phyloP scores from a whole-genome alignment of 2,888 invertebrate genomes.

The Carterocephalus palaemon region DNA sequence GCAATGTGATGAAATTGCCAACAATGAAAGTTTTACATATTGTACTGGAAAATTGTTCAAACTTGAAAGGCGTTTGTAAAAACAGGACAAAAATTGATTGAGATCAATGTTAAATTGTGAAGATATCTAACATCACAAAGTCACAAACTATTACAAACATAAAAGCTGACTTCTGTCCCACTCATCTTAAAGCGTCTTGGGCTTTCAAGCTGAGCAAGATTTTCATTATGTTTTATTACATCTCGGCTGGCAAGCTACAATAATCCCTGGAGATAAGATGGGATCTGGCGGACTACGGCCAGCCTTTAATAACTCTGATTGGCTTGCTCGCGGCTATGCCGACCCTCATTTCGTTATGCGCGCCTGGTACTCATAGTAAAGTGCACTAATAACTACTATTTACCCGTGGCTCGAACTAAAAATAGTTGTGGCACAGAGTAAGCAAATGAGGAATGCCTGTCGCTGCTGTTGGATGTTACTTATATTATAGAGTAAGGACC shows the following conservation, averaged over 20 bases:
- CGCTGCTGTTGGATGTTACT: no score
- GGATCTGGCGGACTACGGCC: slow-evolving; percentile 26
- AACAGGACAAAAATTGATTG: no score
- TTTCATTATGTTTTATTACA: slow-evolving; percentile 28
- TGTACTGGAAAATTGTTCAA: no score
- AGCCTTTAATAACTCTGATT: slow-evolving; percentile 34
- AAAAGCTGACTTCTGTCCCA: slow-evolving; percentile 8
- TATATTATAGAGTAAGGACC: no score
- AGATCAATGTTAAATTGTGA: no score
- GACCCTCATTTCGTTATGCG: slow-evolving; percentile 24
- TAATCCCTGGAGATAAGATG: slow-evolving; percentile 28
- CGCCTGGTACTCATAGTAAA: slow-evolving; percentile 21
- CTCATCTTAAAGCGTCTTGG: slow-evolving; percentile 5
- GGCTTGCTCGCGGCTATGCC: slow-evolving; percentile 25
- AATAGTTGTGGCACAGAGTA: no score
- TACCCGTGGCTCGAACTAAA: background rate
- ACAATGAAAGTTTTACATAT: no score
- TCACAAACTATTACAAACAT: slow-evolving; percentile 9
- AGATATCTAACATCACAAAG: background rate
- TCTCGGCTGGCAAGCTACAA: slow-evolving; percentile 26
- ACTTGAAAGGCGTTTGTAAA: no score
- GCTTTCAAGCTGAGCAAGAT: slow-evolving; percentile 22
- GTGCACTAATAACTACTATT: slow-evolving; percentile 17
- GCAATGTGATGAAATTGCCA: no score
- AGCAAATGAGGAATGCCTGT: no score